Evolutionary conservation across 2,113 vertebrate genomes (phyloP), one percentile per base, ranked within the genome.

Genomic region (Catagonus wagneri): DNA sequence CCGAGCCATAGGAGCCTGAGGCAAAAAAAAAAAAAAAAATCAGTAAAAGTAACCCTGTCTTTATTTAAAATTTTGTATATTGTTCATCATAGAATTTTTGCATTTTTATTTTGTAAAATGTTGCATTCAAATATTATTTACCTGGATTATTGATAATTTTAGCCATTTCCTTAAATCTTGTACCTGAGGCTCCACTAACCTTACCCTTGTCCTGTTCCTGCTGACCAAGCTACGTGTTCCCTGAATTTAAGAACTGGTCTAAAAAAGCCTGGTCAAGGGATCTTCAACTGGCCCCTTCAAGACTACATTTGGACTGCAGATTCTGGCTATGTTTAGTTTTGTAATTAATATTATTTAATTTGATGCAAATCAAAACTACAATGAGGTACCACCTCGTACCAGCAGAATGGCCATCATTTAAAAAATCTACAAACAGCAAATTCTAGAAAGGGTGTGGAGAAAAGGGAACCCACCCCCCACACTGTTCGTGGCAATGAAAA

Each of bases 1-100:
- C 27, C 68, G 29, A 74, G 34, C 16, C 25, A 66, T 39, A n/a
- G 25, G 34, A 76, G 34, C n/a, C 69, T 65, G 20, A 78, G 23
- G 23, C 34, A 68, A 76, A 61, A 92, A 39, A 39, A 61, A 92
- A 39, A 39, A 71, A 78, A 93, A 75, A 94, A 88, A 80, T 72
- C 15, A 34, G 25, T 68, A 19, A 50, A 7, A 75, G 50, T 22
- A 15, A 65, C 52, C 4, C 63, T 79, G 32, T 69, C 50, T 74
- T 71, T 69, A 61, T 58, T 78, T 39, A 66, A 58, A 83, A 66
- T 78, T 91, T 32, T 79, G 3, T 56, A 44, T 65, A 81, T 76
- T 69, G 23, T 66, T 60, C 50, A 78, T 65, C 61, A 34, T 3
- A 3, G 6, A 85, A 56, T 19, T 86, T 90, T 74, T 39, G 15